phyloP scores from a whole-genome alignment of 2,888 invertebrate genomes.

The Lycaena phlaeas region DNA sequence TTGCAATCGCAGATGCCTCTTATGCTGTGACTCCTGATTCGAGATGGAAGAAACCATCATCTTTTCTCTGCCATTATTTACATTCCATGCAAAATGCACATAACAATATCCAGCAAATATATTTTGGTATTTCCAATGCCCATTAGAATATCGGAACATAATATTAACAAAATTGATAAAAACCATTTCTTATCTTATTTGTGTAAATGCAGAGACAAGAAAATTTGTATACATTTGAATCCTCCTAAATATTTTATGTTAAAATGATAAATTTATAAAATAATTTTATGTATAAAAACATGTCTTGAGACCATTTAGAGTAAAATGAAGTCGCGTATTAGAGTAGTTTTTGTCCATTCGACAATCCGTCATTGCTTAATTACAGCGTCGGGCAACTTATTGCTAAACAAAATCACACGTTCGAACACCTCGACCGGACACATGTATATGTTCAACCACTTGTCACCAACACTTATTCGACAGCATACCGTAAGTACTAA shows the following conservation, averaged over 20 bases:
- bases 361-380: constrained; percentile 2
- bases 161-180: constrained; percentile 37
- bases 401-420: constrained; percentile 3
- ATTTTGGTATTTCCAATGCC: constrained; percentile 23
- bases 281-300: constrained; percentile 3
- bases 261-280: neutral
- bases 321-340: neutral
- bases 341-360: neutral
- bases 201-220: constrained; percentile 65
- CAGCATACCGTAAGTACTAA: constrained; percentile 9
- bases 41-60: constrained; percentile 28
- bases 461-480: constrained; percentile 2
- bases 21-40: constrained; percentile 29
- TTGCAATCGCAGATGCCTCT: constrained; percentile 35
- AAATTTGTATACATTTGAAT: constrained; percentile 28
- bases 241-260: constrained; percentile 5
- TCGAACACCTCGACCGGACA: constrained; percentile 1
- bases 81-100: neutral
- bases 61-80: neutral
- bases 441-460: constrained; percentile 1
- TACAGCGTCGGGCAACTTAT: neutral
- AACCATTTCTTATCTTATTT: constrained; percentile 48
- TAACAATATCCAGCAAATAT: neutral
- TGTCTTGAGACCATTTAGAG: neutral
- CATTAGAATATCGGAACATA: constrained; percentile 14